Base-by-base conservation (phyloP, 2,797 vertebrate genomes). In the Brachymystax lenok region DNA sequence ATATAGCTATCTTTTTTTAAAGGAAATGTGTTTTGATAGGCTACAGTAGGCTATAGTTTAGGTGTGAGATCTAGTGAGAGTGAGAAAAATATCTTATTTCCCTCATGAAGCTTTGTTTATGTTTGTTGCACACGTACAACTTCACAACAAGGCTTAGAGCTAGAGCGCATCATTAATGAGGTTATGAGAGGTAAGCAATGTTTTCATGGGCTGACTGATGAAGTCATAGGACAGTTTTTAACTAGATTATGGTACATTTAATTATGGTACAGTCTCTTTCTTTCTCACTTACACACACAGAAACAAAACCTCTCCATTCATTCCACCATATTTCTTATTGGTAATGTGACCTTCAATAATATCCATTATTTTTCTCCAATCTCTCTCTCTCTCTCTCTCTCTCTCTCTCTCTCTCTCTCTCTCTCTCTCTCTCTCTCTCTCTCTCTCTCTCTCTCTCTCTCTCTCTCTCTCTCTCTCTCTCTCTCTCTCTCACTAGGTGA, bases 401-500 rank as follows among this genome's bases (percentile, higher is more conserved):
- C 69, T 51, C 33, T 70, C 21, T 51, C 69, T 71, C 3, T 52
- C 24, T 52, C 40, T 69, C 1, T 24, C 21, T 61, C 5, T n/a
- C n/a, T 70, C 4, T 51, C 33, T 66, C 14, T 21, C 59, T 46
- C 5, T 59, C 6, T 68, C n/a, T 46, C 71, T 54, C 14, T 35
- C 30, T 40, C 30, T 17, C 24, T 35, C 40, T 12, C 24, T 46
- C 52, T 27, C 59, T n/a, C 40, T n/a, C 61, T 28, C 21, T 67
- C 35, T 74, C 21, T 33, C 46, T 24, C 61, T 46, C 16, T 72
- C 28, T 74, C 33, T 74, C 51, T 54, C 17, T 59, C 68, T 28
- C 76, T 6, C 10, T 17, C 46, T 33, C 52, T 79, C 75, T 80
- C 68, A 28, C 12, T 79, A 99, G 98, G 96, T 98, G 73, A 99